Conservation (phyloP, 2,888 invertebrate species). For the Petrolisthes cinctipes region DNA sequence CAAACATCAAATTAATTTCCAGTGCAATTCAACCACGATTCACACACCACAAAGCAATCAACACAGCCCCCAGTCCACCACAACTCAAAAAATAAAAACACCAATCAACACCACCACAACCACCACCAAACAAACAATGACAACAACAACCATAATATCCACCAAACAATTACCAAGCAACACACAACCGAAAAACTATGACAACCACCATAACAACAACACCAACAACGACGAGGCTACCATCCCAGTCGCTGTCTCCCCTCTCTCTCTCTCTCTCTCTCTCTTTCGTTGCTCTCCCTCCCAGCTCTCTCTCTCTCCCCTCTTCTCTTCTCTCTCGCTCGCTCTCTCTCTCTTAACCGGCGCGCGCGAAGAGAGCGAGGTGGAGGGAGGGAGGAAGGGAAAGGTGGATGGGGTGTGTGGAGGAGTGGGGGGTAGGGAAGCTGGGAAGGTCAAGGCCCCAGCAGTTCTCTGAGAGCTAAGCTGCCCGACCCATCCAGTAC, state of each 20-base stretch:
- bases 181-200: neutral
- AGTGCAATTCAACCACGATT: neutral
- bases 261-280: neutral
- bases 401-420: no score
- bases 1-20: no score
- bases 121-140: neutral
- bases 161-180: neutral
- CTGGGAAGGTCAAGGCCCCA: no score
- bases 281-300: neutral
- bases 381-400: no score
- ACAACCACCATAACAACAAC: no score
- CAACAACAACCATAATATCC: neutral
- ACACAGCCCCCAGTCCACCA: conserved; percentile 3
- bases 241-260: neutral
- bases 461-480: no score
- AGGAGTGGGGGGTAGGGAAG: no score
- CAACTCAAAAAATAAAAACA: neutral
- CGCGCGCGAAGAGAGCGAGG: no score
- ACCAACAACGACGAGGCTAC: neutral
- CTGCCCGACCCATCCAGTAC: no score
- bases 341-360: neutral
- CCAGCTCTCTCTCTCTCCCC: neutral
- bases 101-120: neutral
- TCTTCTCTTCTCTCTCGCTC: neutral
- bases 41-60: neutral